Percentiles rank a stretch among this genome's conserved stretches.
These are phyloP conservation scores for Heliconius hewitsoni DNA, from an alignment of 1,140 invertebrate species.

Conservation along the genomic window DNA sequence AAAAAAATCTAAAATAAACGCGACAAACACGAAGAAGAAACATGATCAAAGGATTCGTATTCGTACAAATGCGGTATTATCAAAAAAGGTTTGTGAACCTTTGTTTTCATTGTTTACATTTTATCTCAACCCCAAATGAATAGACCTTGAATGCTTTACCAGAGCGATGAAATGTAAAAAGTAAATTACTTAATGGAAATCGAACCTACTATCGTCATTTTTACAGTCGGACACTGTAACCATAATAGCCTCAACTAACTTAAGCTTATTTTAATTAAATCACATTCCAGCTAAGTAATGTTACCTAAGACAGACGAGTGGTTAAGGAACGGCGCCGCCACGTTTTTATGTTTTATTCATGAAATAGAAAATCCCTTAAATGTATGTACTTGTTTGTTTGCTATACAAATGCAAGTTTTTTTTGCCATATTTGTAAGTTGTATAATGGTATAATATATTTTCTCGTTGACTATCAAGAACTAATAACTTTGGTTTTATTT, in stretches of 20 bases:
- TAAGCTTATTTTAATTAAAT: not conserved
- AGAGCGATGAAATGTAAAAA: not conserved
- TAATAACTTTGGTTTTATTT: too few relatives aligned
- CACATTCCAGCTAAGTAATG: not conserved
- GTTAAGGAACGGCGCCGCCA: slow-evolving; percentile 4
- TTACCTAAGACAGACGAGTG: not conserved
- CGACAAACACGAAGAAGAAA: too few relatives aligned
- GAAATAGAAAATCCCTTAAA: slow-evolving; percentile 5
- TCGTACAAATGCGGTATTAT: too few relatives aligned
- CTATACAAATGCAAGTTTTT: not conserved
- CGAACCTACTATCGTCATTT: not conserved
- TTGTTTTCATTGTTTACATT: too few relatives aligned
- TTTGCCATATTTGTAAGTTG: not conserved
- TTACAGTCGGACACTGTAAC: not conserved
- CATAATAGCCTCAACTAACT: not conserved
- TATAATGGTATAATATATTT: not conserved
- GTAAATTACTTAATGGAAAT: not conserved
- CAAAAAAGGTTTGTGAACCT: too few relatives aligned
- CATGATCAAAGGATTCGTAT: too few relatives aligned
- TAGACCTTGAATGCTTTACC: not conserved
- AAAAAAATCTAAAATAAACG: too few relatives aligned
- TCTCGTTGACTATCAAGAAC: too few relatives aligned
- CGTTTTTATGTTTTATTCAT: slow-evolving; percentile 3
- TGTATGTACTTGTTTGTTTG: not conserved
- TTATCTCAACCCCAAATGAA: too few relatives aligned